Evolutionary conservation across 2,113 vertebrate species (phyloP), one percentile per base, ranked within the genome.

Genomic region (Nannobrachium achirus): DNA sequence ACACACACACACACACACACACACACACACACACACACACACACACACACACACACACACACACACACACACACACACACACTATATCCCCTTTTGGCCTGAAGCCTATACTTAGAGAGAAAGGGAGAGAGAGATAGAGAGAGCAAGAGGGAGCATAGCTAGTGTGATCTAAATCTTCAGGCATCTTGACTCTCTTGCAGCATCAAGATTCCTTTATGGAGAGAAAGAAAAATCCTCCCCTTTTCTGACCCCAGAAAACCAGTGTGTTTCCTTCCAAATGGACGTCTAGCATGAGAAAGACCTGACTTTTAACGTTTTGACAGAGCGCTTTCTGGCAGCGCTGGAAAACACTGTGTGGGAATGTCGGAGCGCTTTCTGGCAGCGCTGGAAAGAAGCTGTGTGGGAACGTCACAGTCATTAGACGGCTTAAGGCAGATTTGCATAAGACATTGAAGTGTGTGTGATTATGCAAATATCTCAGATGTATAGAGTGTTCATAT

Each of bases 71-170:
- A n/a, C n/a, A n/a, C n/a, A n/a, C n/a, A n/a, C n/a, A 46, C 49
- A 78, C 64, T 11, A 10, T 15, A 65, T 60, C 71, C 58, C 56
- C 33, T 58, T 49, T 84, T 69, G 79, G 79, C 70, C 8, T 25
- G 15, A 45, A 15, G 40, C 56, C 6, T 51, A 11, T 8, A 50
- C 51, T 79, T 76, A n/a, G 52, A 46, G 41, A 66, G 14, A 10
- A 39, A 59, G 63, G 42, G n/a, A n/a, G n/a, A 14, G 49, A 51
- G 50, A 52, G 58, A 60, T 19, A 46, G 19, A 42, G 61, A 53
- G 55, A 63, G 44, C 49, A 66, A 70, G 45, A 56, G 53, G 25
- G 33, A 51, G 11, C n/a, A n/a, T n/a, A n/a, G n/a, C n/a, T n/a
- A n/a, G n/a, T n/a, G n/a, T 18, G 33, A 55, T 51, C 50, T 51